Evolutionary conservation across 1,140 invertebrate genomes (phyloP), one percentile per base, ranked within the genome.

Genomic region (Microvelia longipes): DNA sequence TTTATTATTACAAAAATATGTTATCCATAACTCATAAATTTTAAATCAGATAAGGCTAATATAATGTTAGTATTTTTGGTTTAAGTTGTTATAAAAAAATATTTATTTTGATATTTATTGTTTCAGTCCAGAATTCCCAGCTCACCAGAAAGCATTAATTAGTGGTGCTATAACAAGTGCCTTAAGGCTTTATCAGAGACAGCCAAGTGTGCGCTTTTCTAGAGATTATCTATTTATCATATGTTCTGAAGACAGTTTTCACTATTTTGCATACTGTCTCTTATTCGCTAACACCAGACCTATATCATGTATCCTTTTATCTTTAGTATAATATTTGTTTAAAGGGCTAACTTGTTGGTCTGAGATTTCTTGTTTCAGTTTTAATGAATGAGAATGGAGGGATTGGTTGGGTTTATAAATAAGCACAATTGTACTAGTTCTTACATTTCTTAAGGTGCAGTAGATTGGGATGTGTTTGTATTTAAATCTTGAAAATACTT

Each of bases 221-320:
- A 81, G 89, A 71, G 88, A 93, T 77, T 98, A 95, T 79, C 79
- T 97, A 29, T 82, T 84, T 14, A 79, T 83, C 5, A 79, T 98
- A 69, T 82, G 97, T 72, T 75, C 88, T 62, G 96, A 98, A 80
- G 96, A 98, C 82, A 96, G 93, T 70, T 94, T 91, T 74, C 96
- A 99, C 79, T 98, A 99, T 78, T 82, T 98, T 68, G 87, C 98
- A 78, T 99, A 91, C 80, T 93, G 93, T 14, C 79, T 97, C 66
- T 93, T 98, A 75, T 98, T 98, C 79, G 83, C 97, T 72, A 94
- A 91, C 79, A 89, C 89, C 35, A 83, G 88, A 68, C 94, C 95
- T 28, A 87, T 95, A 66, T 87, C 93, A 73, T 83, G 91, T 94
- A 93, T 91, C 87, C 86, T 89, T 88, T 83, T 74, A 66, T 19